Evolutionary conservation across 2,888 invertebrate species (phyloP).

Genomic region (Platycnemis pennipes): DNA sequence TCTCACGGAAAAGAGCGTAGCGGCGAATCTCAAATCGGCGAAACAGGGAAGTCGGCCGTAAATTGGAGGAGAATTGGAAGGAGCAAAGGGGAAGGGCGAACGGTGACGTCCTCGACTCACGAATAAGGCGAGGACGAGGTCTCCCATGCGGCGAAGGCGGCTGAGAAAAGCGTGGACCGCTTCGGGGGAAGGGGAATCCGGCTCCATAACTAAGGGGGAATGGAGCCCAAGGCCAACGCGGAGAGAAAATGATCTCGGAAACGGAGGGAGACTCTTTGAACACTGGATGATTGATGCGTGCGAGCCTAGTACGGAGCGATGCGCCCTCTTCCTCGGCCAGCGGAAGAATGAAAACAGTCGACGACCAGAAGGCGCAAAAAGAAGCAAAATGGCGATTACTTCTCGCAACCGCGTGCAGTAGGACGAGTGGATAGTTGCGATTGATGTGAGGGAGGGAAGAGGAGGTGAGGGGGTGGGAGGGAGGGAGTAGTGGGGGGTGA

Average conservation of each 20-base stretch:
- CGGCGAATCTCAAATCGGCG: too few relatives aligned
- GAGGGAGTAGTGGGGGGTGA: neutral
- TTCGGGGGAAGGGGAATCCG: neutral
- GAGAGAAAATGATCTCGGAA: neutral
- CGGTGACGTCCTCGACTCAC: neutral
- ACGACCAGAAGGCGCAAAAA: neutral
- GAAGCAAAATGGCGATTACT: neutral
- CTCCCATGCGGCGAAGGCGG: neutral
- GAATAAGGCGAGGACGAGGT: neutral
- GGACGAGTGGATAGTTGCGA: neutral
- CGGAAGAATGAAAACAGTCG: neutral
- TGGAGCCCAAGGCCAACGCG: neutral
- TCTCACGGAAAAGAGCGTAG: too few relatives aligned
- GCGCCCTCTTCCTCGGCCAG: neutral
- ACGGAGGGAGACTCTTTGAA: neutral
- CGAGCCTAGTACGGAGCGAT: neutral
- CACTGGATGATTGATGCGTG: constrained; percentile 9
- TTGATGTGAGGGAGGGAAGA: neutral
- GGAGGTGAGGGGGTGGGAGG: neutral
- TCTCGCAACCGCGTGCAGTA: neutral
- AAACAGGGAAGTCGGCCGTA: too few relatives aligned
- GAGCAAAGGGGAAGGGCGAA: neutral
- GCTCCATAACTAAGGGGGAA: neutral
- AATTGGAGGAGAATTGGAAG: neutral
- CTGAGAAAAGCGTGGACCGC: neutral